phyloP scores from a whole-genome alignment of 1,140 invertebrate species.

The Argopecten irradians region DNA sequence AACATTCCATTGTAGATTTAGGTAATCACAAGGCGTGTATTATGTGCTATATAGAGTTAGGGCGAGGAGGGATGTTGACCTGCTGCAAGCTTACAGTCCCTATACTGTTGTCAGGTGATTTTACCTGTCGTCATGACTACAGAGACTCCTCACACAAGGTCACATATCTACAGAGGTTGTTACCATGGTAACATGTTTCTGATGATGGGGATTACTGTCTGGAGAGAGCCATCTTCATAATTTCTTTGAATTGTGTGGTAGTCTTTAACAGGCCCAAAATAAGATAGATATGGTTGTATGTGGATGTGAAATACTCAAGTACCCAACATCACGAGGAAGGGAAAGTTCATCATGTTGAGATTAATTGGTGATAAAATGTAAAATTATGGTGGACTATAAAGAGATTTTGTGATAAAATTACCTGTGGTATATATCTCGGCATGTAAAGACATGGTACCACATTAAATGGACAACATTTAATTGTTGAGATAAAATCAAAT shows the following conservation, averaged over 20 bases:
- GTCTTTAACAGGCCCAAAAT: background rate
- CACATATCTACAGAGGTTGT: background rate
- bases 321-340: background rate
- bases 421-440: background rate
- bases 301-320: background rate
- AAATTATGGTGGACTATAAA: no score
- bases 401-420: no score
- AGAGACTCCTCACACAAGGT: background rate
- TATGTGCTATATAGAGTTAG: background rate
- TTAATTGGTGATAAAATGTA: background rate
- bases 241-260: background rate
- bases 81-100: background rate
- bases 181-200: background rate
- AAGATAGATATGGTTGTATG: background rate
- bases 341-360: no score
- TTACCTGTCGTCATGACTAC: background rate
- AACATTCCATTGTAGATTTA: constrained; percentile 1
- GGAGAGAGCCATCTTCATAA: background rate
- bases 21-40: background rate
- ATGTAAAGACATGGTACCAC: background rate
- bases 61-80: background rate
- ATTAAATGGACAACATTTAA: background rate
- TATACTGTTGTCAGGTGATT: background rate
- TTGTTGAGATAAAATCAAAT: background rate
- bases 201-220: background rate